These are phyloP conservation scores for Phymanthus crucifer DNA, from an alignment of 92 coral and sea anemone genomes.

Conservation along the genomic window DNA sequence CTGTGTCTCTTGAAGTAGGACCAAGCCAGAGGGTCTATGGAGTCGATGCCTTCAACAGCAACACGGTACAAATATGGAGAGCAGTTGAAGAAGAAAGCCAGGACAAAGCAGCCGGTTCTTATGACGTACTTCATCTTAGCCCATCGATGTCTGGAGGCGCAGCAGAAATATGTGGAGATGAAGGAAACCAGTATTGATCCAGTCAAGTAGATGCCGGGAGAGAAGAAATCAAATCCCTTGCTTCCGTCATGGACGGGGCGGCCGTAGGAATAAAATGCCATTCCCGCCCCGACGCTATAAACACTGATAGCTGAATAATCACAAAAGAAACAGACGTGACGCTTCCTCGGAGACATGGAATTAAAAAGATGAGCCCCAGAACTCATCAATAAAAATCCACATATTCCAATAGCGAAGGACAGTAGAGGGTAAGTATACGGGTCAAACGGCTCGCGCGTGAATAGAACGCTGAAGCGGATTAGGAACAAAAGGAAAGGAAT, in stretches of 20 bases:
- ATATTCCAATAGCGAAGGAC: slow-evolving; percentile 87
- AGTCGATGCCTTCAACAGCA: slow-evolving; percentile 45
- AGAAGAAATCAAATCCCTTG: slow-evolving; percentile 41
- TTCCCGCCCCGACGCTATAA: slow-evolving; percentile 94
- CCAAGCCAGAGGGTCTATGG: slow-evolving; percentile 52
- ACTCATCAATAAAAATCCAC: slow-evolving; percentile 94
- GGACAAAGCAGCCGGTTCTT: slow-evolving; percentile 80
- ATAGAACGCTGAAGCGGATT: slow-evolving; percentile 56
- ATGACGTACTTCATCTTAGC: slow-evolving; percentile 77
- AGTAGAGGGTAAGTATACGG: slow-evolving; percentile 77
- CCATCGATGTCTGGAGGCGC: slow-evolving; percentile 98
- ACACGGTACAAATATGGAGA: slow-evolving; percentile 78
- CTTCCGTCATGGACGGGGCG: slow-evolving; percentile 59
- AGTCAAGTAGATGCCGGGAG: slow-evolving; percentile 54
- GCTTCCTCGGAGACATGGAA: slow-evolving; percentile 93
- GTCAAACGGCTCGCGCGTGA: slow-evolving; percentile 65
- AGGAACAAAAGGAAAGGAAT: slow-evolving; percentile 79
- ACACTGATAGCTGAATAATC: slow-evolving; percentile 95
- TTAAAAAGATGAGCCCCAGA: slow-evolving; percentile 96
- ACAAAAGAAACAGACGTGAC: slow-evolving; percentile 94
- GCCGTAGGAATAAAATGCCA: slow-evolving; percentile 88
- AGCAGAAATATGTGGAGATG: slow-evolving; percentile 79
- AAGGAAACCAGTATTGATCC: slow-evolving; percentile 73
- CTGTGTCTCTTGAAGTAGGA: slow-evolving; percentile 84
- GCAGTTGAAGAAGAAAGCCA: slow-evolving; percentile 78